Evolutionary conservation across 37 sponge, comb jelly and placozoan genomes (phyloP).

Genomic region (Eunapius fragilis): DNA sequence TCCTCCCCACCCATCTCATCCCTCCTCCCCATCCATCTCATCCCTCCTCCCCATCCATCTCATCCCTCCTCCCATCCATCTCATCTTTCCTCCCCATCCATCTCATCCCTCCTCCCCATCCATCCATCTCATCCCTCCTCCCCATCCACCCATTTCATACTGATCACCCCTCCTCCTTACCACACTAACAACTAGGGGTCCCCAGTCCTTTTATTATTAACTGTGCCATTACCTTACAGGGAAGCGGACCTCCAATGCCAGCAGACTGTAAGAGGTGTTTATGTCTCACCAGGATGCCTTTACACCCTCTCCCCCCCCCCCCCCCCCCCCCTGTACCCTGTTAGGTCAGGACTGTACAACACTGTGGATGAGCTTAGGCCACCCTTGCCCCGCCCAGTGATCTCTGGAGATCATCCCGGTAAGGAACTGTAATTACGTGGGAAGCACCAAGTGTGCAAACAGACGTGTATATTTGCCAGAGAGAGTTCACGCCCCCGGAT

Average conservation of each 20-base stretch:
- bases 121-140: too few species aligned
- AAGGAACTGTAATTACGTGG: not conserved
- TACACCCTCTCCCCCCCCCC: not conserved
- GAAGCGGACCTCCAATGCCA: constrained; percentile 9
- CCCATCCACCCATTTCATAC: too few species aligned
- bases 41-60: too few species aligned
- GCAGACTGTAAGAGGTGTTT: constrained; percentile 20
- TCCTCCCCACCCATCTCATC: not conserved
- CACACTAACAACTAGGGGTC: too few species aligned
- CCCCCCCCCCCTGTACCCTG: too few species aligned
- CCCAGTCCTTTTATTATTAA: too few species aligned
- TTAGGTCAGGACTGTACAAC: constrained; percentile 43
- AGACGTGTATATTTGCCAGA: not conserved
- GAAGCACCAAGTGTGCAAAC: not conserved
- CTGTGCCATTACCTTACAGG: too few species aligned
- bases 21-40: too few species aligned
- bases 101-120: too few species aligned
- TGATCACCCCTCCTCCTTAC: too few species aligned
- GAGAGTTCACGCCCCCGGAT: not conserved
- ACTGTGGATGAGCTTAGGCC: constrained; percentile 17
- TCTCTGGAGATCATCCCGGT: not conserved
- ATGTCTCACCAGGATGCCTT: not conserved
- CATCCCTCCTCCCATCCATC: too few species aligned
- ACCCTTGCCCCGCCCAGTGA: not conserved
- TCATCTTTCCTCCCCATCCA: too few species aligned